Conservation (phyloP, 2,888 invertebrate genomes). For the Quadroppia sp. region DNA sequence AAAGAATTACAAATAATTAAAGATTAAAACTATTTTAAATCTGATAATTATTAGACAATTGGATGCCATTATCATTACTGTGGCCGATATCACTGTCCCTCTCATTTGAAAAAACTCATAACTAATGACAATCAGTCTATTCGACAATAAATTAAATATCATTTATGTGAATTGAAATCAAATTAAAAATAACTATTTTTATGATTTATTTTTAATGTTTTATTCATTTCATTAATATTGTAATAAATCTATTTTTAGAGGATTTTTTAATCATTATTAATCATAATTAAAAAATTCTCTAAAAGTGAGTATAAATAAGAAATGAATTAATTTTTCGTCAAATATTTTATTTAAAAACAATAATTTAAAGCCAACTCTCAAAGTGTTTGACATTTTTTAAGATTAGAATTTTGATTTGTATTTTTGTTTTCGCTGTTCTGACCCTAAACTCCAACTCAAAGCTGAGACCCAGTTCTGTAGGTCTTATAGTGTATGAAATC, state of each 20-base stretch:
- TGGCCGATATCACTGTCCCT: not conserved
- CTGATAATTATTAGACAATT: too few species aligned
- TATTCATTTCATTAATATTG: too few species aligned
- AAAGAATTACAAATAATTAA: too few species aligned
- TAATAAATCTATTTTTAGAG: too few species aligned
- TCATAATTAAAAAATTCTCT: too few species aligned
- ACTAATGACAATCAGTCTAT: not conserved
- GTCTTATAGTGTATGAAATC: slow-evolving; percentile 25
- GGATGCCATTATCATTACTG: not conserved
- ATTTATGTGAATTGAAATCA: not conserved
- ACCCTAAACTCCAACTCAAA: not conserved
- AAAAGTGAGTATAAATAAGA: too few species aligned
- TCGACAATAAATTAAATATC: not conserved
- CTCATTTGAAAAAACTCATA: not conserved
- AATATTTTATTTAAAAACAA: slow-evolving; percentile 9
- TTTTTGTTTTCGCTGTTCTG: not conserved
- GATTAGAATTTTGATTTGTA: not conserved
- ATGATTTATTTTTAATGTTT: too few species aligned
- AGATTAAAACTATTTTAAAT: too few species aligned
- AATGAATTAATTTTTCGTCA: not conserved
- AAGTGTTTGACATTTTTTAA: slow-evolving; percentile 31
- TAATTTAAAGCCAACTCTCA: slow-evolving; percentile 23
- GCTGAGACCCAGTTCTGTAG: not conserved
- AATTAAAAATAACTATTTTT: too few species aligned
- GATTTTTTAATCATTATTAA: too few species aligned